A percentile compares a stretch with the other conserved stretches of the same genome.
These are phyloP conservation scores for Scalopus aquaticus DNA, from an alignment of 2,113 vertebrate species.

Conservation along the genomic window DNA sequence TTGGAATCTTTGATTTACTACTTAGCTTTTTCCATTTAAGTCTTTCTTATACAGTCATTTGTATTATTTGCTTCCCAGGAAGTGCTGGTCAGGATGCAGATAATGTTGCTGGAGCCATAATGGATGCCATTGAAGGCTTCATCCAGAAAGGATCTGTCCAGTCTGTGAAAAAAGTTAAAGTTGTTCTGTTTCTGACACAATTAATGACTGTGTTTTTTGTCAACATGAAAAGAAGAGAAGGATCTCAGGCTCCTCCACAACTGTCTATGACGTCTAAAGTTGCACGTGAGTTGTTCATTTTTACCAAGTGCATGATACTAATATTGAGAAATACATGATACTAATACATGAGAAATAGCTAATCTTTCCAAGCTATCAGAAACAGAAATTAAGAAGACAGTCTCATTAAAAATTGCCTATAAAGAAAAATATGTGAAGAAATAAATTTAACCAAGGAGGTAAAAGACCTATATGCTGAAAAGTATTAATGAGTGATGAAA, in stretches of 20 bases:
- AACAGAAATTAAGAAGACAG: background rate
- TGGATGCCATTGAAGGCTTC: constrained; percentile 88
- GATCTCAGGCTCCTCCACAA: background rate
- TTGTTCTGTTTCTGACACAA: constrained; percentile 89
- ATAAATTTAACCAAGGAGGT: background rate
- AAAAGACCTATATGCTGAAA: background rate
- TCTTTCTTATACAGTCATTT: background rate
- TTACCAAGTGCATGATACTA: background rate
- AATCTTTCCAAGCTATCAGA: background rate
- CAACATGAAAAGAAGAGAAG: constrained; percentile 87
- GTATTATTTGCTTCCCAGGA: constrained; percentile 83
- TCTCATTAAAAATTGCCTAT: background rate
- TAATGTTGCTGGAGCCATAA: constrained; percentile 86
- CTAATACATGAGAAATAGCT: constrained; percentile 8
- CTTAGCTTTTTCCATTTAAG: background rate
- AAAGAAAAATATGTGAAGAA: background rate
- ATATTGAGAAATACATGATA: too few relatives aligned
- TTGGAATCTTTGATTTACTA: background rate
- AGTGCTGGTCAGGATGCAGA: constrained; percentile 82
- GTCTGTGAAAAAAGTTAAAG: constrained; percentile 85
- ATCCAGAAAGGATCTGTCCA: constrained; percentile 77
- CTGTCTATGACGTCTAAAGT: background rate
- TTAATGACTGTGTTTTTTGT: constrained; percentile 86
- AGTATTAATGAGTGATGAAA: background rate
- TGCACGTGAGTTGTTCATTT: constrained; percentile 80